Base-by-base conservation (phyloP, 1,140 invertebrate genomes). In the Thaumetopoea pityocampa region DNA sequence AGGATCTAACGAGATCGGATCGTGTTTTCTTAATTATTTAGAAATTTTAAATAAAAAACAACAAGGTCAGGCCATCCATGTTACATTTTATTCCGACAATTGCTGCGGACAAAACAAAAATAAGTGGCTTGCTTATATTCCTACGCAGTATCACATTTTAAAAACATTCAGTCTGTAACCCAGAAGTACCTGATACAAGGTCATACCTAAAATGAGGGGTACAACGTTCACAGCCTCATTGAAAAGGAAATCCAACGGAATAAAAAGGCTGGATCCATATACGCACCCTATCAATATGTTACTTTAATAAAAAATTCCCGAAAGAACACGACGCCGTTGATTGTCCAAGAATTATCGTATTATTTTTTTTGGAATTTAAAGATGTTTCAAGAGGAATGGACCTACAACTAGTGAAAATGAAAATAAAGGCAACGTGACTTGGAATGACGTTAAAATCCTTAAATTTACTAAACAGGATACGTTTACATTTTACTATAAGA, bases 61-160 rank as follows among this genome's bases (percentile, higher is more conserved):
- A 8, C 12, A 12, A 4, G 34, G 29, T 14, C 15, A 22, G 20
- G 20, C 6, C 6, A 22, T 7, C 20, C 85, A 76, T 50, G 35
- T 71, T 15, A 51, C 43, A 10, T 61, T 74, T 45, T 67, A 71
- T 36, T 70, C 68, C 1, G 68, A 79, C 29, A 82, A 76, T 37
- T 84, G 76, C 50, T 14, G 20, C 7, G 77, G 70, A 1, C 74
- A 81, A 36, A 61, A 82, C 22, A 72, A 82, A 52, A 84, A 84
- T 50, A 66, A 65, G 41, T 78, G 10, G 43, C 67, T 33, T 32
- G 42, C 8, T 27, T 66, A 45, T 74, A 64, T 35, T 40, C 61
- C 5, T 65, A 67, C 33, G 55, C 57, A 2, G 51, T 67, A 3
- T 0, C 11, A 8, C 26, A 57, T 40, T 48, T 45, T 44, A 32